A percentile compares a stretch with the other conserved stretches of the same genome.
Evolutionary conservation across 2,113 vertebrate genomes (phyloP).

Genomic region (Isurus oxyrinchus): DNA sequence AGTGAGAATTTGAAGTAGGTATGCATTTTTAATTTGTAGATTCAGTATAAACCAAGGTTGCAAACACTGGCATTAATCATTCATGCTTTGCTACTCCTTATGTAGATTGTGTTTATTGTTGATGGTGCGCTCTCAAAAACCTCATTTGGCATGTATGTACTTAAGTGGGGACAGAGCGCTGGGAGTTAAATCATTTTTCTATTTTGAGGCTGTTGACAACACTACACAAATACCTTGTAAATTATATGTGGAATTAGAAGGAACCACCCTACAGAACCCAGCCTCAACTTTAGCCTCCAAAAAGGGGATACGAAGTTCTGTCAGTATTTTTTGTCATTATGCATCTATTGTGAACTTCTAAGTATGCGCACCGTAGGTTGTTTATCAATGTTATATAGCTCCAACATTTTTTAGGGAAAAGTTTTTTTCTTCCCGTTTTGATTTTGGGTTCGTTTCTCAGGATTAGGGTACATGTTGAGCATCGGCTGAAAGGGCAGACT

Average conservation of each 20-base stretch:
- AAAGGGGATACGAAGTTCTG: not conserved
- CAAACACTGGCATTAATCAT: constrained; percentile 28
- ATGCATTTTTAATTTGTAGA: constrained; percentile 14
- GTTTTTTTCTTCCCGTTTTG: not conserved
- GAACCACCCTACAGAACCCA: too few species aligned
- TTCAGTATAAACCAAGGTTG: not conserved
- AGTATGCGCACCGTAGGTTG: not conserved
- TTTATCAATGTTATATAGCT: not conserved
- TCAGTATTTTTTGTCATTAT: not conserved
- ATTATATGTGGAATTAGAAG: not conserved
- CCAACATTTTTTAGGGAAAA: not conserved
- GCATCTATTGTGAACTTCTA: not conserved
- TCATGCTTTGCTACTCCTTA: not conserved
- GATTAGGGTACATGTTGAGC: not conserved
- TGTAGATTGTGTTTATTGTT: constrained; percentile 6
- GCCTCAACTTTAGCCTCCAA: too few species aligned
- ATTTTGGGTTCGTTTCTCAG: not conserved
- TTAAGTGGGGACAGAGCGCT: not conserved
- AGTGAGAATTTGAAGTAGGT: constrained; percentile 4
- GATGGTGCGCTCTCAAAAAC: not conserved
- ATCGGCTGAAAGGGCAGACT: not conserved
- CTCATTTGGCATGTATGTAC: not conserved
- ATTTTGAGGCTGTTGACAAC: not conserved
- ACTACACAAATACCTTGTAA: not conserved
- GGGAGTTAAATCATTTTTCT: not conserved